phyloP scores from a whole-genome alignment of 2,888 invertebrate species.

The Cerastis leucographa region DNA sequence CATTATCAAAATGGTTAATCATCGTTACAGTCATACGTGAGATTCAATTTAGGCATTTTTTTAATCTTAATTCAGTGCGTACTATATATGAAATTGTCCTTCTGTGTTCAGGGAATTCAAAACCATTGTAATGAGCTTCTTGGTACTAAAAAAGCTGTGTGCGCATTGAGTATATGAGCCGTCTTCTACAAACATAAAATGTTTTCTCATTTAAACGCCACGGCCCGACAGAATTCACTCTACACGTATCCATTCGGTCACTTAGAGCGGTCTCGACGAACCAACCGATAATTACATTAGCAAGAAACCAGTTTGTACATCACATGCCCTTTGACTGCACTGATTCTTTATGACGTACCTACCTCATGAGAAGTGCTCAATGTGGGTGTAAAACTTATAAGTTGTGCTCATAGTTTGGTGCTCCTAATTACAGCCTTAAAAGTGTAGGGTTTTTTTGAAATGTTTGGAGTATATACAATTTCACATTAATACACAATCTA shows the following conservation, averaged over 20 bases:
- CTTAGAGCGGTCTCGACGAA: conserved; percentile 75
- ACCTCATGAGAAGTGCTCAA: conserved; percentile 66
- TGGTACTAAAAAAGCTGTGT: conserved; percentile 19
- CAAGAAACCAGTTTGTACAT: conserved; percentile 79
- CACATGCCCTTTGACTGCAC: conserved; percentile 81
- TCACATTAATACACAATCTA: background rate
- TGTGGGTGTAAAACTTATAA: conserved; percentile 63
- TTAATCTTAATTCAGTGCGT: conserved; percentile 3
- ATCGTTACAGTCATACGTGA: conserved; percentile 5
- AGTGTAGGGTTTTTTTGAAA: background rate
- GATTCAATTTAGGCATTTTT: conserved; percentile 11
- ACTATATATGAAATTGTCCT: conserved; percentile 7
- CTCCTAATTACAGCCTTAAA: conserved; percentile 49
- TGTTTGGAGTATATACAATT: background rate
- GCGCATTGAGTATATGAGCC: conserved; percentile 39
- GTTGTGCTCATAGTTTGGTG: conserved; percentile 42
- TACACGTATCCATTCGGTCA: conserved; percentile 68
- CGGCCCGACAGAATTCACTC: conserved; percentile 48
- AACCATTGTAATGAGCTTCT: background rate
- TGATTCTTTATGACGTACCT: conserved; percentile 76
- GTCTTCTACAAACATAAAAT: conserved; percentile 55
- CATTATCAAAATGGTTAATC: conserved; percentile 30
- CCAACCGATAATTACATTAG: conserved; percentile 83
- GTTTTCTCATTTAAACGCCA: conserved; percentile 62
- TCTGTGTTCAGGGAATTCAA: background rate